These are phyloP conservation scores for Cranoglanis bouderius DNA, from an alignment of 2,113 vertebrate genomes.

Conservation along the genomic window DNA sequence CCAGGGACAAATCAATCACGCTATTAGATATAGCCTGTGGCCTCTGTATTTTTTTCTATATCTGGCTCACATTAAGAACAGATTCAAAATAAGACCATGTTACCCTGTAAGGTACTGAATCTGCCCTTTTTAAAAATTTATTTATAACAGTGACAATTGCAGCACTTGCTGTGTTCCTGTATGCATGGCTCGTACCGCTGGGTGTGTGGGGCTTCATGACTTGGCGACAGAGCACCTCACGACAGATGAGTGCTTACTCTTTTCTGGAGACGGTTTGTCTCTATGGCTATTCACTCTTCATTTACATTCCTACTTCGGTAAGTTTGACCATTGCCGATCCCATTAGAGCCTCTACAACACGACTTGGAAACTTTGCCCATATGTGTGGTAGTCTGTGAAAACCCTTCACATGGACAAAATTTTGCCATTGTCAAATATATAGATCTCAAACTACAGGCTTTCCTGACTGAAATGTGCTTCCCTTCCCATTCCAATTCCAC, in stretches of 20 bases:
- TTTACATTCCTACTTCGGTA: constrained; percentile 85
- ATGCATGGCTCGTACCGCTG: constrained; percentile 82
- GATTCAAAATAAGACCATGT: background rate
- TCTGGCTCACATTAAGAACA: background rate
- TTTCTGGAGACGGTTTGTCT: constrained; percentile 85
- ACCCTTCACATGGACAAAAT: background rate
- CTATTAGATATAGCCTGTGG: background rate
- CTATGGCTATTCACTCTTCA: constrained; percentile 86
- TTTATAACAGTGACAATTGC: constrained; percentile 76
- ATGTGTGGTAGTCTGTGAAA: background rate
- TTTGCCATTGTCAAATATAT: background rate
- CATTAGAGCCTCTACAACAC: background rate
- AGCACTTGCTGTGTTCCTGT: constrained; percentile 79
- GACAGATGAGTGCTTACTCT: constrained; percentile 73
- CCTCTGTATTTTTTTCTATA: background rate
- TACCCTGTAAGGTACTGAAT: background rate
- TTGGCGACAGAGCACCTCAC: constrained; percentile 75
- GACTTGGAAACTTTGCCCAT: background rate
- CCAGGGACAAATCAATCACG: background rate
- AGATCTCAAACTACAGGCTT: background rate
- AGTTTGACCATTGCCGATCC: constrained; percentile 58
- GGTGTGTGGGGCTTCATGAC: constrained; percentile 82
- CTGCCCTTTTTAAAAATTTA: background rate
- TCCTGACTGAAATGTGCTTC: too few species aligned
- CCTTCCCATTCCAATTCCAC: too few species aligned